Conservation (phyloP, 2,113 vertebrate species). For the Dendrocopos noguchii region DNA sequence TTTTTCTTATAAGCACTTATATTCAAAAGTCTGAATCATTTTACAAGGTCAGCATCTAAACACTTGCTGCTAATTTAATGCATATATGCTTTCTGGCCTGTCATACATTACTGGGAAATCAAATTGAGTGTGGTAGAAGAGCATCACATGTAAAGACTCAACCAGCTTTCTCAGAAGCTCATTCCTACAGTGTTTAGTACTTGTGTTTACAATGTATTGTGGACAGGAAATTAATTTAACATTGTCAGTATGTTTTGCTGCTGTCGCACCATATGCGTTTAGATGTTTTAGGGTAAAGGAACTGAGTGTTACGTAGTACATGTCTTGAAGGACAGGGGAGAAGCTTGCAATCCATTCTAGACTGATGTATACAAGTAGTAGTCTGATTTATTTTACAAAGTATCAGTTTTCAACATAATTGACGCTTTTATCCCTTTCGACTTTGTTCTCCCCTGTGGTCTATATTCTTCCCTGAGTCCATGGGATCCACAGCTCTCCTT, state of each 20-base stretch:
- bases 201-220: neutral
- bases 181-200: neutral
- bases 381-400: conserved; percentile 47
- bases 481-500: neutral
- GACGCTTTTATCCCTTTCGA: conserved; percentile 36
- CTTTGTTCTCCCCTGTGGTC: conserved; percentile 36
- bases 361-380: neutral
- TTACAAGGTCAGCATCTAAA: conserved; percentile 20
- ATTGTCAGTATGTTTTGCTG: neutral
- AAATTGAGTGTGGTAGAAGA: neutral
- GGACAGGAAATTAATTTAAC: neutral
- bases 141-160: neutral
- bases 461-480: conserved; percentile 4
- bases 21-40: conserved; percentile 32
- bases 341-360: conserved; percentile 22
- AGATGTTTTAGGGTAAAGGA: neutral
- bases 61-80: conserved; percentile 16
- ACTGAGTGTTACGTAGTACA: neutral
- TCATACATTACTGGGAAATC: neutral
- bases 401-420: conserved; percentile 44
- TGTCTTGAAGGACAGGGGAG: neutral
- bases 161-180: neutral
- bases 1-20: neutral
- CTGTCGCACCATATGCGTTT: neutral
- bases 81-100: neutral